Evolutionary conservation across 2,113 vertebrate genomes (phyloP).

Genomic region (Hippocampus abdominalis): DNA sequence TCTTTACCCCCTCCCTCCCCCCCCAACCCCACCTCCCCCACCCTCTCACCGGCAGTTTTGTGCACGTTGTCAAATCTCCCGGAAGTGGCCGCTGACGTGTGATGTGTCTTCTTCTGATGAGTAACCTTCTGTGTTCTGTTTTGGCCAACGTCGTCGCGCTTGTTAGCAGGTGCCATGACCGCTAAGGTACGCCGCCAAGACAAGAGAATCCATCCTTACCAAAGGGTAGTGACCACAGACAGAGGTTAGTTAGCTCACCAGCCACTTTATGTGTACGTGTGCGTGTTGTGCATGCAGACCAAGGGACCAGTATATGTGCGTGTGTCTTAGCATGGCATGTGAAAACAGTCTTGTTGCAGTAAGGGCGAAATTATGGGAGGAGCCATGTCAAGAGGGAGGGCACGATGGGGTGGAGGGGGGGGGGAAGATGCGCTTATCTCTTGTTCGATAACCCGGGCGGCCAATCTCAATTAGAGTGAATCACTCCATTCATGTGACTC

Average conservation of each 20-base stretch:
- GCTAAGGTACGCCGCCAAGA: conserved; percentile 99
- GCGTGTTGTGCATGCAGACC: conserved; percentile 48
- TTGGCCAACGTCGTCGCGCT: conserved; percentile 89
- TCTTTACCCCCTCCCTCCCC: neutral
- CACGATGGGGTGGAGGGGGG: neutral
- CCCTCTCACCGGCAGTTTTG: conserved; percentile 41
- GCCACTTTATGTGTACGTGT: conserved; percentile 63
- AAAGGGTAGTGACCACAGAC: conserved; percentile 99
- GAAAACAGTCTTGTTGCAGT: conserved; percentile 55
- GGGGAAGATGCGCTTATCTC: neutral
- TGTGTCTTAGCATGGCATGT: conserved; percentile 51
- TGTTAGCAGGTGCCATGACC: conserved; percentile 99
- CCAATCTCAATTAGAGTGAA: conserved; percentile 59
- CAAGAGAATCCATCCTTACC: conserved; percentile 99
- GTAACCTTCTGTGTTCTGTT: conserved; percentile 89
- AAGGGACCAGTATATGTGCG: conserved; percentile 64
- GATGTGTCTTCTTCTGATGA: conserved; percentile 85
- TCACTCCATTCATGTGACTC: conserved; percentile 65
- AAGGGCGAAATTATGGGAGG: conserved; percentile 45
- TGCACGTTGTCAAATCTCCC: conserved; percentile 52
- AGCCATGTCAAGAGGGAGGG: conserved; percentile 26
- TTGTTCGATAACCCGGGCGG: conserved; percentile 48
- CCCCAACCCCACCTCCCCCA: neutral
- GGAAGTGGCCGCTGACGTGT: conserved; percentile 59
- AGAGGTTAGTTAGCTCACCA: conserved; percentile 99